phyloP scores from a whole-genome alignment of 2,888 invertebrate genomes.

The Pseudococcus jackbeardsleyi region DNA sequence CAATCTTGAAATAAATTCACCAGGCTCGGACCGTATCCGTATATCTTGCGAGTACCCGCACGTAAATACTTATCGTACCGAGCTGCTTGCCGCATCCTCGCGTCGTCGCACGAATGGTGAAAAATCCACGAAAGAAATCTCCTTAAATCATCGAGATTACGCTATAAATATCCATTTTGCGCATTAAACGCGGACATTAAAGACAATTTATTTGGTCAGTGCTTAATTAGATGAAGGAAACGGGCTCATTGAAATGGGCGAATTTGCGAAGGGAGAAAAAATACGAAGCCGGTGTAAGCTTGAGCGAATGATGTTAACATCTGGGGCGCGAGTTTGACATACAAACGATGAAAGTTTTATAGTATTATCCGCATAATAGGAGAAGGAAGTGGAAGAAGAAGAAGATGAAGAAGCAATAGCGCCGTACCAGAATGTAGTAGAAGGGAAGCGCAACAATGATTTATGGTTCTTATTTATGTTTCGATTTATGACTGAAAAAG shows the following conservation, averaged over 20 bases:
- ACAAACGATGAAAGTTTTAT: conserved; percentile 32
- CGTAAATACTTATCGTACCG: background rate
- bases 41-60: background rate
- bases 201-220: conserved; percentile 26
- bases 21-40: background rate
- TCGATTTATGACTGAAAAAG: conserved; percentile 50
- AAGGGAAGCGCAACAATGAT: conserved; percentile 35
- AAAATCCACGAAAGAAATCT: background rate
- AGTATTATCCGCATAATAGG: background rate
- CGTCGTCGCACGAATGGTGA: background rate
- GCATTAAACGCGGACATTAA: background rate
- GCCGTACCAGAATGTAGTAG: background rate
- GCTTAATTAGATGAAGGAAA: conserved; percentile 14
- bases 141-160: conserved; percentile 19
- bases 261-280: background rate
- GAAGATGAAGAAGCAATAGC: too few relatives aligned
- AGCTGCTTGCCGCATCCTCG: background rate
- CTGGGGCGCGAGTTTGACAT: conserved; percentile 1
- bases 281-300: background rate
- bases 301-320: conserved; percentile 2
- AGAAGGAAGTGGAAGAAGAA: background rate
- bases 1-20: background rate
- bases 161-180: conserved; percentile 13
- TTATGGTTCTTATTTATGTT: conserved; percentile 52
- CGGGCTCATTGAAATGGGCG: background rate